Percentiles rank a stretch among this genome's conserved stretches.
Conservation (phyloP, 2,797 vertebrate genomes). For the Tragelaphus eurycerus region DNA sequence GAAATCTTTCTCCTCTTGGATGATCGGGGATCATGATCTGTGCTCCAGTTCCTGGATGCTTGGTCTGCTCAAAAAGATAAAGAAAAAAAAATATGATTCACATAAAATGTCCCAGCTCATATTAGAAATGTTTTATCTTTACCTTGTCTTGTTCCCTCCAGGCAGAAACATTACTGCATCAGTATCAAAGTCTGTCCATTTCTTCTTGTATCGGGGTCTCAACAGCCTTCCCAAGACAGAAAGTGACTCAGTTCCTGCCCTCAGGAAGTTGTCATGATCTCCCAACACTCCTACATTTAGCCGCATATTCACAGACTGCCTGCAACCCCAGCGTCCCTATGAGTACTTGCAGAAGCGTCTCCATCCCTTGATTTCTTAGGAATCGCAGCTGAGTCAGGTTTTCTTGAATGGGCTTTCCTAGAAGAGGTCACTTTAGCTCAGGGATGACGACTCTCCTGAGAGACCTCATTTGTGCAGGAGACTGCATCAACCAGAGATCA, state of each 20-base stretch:
- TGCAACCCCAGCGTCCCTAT: neutral
- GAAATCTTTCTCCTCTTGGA: neutral
- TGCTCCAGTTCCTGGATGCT: neutral
- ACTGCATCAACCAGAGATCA: neutral
- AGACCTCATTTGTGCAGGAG: neutral
- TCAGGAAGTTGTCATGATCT: neutral
- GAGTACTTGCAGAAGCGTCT: neutral
- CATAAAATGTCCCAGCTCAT: neutral
- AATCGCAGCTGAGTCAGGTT: neutral
- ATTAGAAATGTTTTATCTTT: neutral
- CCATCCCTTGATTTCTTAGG: neutral
- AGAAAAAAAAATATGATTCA: neutral
- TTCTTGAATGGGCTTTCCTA: neutral
- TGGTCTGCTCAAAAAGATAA: neutral
- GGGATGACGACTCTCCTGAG: neutral
- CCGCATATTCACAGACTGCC: neutral
- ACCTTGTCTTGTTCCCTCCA: fast-evolving
- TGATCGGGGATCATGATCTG: neutral
- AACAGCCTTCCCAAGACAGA: neutral
- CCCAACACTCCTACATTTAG: neutral
- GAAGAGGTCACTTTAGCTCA: neutral
- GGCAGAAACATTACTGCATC: neutral
- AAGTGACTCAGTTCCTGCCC: neutral
- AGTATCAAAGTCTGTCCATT: neutral
- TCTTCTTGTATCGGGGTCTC: neutral